phyloP scores from a whole-genome alignment of 2,797 vertebrate species.

The Epinephelus coioides region DNA sequence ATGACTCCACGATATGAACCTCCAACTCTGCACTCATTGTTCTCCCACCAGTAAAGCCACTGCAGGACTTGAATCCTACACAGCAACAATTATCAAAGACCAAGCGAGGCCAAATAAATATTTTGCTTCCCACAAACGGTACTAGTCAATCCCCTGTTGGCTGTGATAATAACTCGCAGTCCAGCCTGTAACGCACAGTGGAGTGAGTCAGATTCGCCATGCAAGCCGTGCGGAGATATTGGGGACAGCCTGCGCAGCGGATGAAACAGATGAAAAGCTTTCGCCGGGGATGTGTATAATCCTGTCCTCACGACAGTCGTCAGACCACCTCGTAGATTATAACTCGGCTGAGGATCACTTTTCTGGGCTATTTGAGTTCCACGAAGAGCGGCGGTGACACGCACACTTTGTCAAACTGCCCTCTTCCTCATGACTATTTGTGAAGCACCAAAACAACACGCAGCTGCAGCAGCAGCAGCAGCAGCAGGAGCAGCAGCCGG shows the following conservation, averaged over 20 bases:
- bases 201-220: conserved; percentile 46
- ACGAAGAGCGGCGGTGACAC: conserved; percentile 17
- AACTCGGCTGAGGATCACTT: conserved; percentile 39
- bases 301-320: conserved; percentile 65
- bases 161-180: conserved; percentile 44
- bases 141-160: conserved; percentile 17
- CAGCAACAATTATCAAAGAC: not conserved
- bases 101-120: conserved; percentile 9
- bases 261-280: conserved; percentile 73
- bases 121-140: conserved; percentile 20
- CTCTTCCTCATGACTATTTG: not conserved
- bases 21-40: conserved; percentile 16
- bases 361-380: conserved; percentile 13
- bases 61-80: not conserved
- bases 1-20: not conserved
- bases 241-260: conserved; percentile 55
- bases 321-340: conserved; percentile 56
- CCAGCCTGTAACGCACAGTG: conserved; percentile 43
- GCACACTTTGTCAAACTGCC: not conserved
- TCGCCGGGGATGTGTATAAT: conserved; percentile 66
- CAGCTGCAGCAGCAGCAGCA: conserved; percentile 15
- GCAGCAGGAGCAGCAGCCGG: not conserved
- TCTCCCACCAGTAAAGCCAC: conserved; percentile 9
- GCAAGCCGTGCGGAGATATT: conserved; percentile 45
- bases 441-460: not conserved